Conservation (phyloP, 2,113 vertebrate species). For the Atractosteus spatula region DNA sequence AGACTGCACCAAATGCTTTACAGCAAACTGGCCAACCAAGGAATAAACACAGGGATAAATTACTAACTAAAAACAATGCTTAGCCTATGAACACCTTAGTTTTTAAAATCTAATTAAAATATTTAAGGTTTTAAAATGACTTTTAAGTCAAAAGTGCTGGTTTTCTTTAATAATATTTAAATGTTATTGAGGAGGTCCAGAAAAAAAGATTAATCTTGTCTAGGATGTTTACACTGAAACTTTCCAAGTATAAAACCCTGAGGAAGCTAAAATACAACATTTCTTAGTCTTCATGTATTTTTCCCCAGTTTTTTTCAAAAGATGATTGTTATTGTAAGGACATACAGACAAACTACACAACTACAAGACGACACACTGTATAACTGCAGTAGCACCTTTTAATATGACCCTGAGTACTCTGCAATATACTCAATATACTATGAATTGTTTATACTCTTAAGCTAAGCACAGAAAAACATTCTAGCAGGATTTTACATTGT, state of each 20-base stretch:
- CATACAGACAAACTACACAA: neutral
- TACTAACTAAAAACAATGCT: neutral
- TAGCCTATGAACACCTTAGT: neutral
- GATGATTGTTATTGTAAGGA: constrained; percentile 1
- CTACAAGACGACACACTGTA: too few relatives aligned
- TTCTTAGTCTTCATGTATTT: neutral
- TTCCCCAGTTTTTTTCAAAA: constrained; percentile 9
- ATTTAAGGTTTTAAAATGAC: neutral
- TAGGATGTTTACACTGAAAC: neutral
- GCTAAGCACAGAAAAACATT: too few relatives aligned
- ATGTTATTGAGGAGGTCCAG: neutral
- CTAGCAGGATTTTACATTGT: neutral
- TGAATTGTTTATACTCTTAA: too few relatives aligned
- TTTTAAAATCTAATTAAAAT: neutral
- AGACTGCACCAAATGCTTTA: constrained; percentile 3
- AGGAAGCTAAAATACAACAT: neutral
- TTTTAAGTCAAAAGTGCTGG: neutral
- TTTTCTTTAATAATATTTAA: neutral
- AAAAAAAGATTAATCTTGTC: neutral
- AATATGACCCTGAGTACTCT: too few relatives aligned
- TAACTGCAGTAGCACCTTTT: too few relatives aligned
- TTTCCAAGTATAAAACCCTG: too few relatives aligned
- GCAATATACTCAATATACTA: too few relatives aligned
- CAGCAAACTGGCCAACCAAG: neutral
- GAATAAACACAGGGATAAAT: neutral